phyloP scores from a whole-genome alignment of 2,113 vertebrate genomes.

The Oplegnathus fasciatus region DNA sequence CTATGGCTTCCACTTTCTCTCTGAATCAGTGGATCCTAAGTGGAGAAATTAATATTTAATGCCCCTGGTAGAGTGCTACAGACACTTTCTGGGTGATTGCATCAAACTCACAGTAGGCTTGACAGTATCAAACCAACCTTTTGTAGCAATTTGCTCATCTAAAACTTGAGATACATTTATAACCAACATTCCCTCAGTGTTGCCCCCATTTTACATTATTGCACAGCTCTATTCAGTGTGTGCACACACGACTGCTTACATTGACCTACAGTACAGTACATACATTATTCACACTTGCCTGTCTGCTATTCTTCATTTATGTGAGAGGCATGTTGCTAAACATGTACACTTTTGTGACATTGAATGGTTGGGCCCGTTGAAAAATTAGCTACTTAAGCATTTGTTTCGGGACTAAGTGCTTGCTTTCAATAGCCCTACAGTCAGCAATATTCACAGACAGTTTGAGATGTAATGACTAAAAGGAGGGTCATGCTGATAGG shows the following conservation, averaged over 20 bases:
- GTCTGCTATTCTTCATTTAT: slow-evolving; percentile 14
- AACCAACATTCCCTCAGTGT: not conserved
- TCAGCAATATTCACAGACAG: slow-evolving; percentile 21
- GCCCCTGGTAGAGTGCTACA: slow-evolving; percentile 51
- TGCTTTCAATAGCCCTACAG: slow-evolving; percentile 8
- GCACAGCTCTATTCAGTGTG: not conserved
- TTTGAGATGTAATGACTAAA: slow-evolving; percentile 11
- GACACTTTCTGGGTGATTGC: slow-evolving; percentile 60
- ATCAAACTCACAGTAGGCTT: slow-evolving; percentile 47
- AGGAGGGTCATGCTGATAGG: not conserved
- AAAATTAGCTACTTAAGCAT: not conserved
- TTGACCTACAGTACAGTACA: not conserved
- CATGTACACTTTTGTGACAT: not conserved
- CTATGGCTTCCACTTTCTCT: slow-evolving; percentile 63
- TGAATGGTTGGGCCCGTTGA: not conserved
- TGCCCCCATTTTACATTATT: not conserved
- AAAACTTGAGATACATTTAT: not conserved
- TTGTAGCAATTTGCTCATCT: slow-evolving; percentile 31
- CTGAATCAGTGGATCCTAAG: slow-evolving; percentile 70
- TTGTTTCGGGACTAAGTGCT: not conserved
- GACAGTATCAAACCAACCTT: slow-evolving; percentile 37
- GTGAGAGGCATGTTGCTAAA: slow-evolving; percentile 22
- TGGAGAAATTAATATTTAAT: slow-evolving; percentile 75
- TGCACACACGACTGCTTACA: not conserved
- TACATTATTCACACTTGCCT: not conserved